Base-by-base conservation (phyloP, 2,888 invertebrate species). In the Lasioglossum malachurum region DNA sequence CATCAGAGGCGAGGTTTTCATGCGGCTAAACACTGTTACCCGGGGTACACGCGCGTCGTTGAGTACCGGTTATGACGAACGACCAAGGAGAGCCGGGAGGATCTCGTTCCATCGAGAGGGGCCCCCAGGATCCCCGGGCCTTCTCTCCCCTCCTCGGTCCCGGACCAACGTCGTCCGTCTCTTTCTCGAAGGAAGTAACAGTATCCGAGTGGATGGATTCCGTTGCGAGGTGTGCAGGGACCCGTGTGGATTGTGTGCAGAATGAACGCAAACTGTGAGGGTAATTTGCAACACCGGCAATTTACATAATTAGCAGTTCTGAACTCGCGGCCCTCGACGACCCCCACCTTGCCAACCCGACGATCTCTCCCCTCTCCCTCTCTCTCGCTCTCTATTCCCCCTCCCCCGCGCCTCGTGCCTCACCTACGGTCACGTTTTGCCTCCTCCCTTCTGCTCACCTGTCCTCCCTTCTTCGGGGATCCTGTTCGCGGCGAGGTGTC, bases 271-370 rank as follows among this genome's bases (percentile, higher is more conserved):
- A 95, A 95, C 95, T 94, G 94, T 93, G 94, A 94, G 95, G 95
- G 95, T 95, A 95, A 95, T 95, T 95, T 95, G 95, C 95, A 95
- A 95, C 95, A 95, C 94, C 93, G 94, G 93, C 94, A 95, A 95
- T 95, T 95, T 95, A 94, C 95, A 95, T 95, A 95, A 95, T 95
- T 95, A 95, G 95, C 94, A 94, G 95, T 95, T 95, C 94, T 94
- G 93, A 94, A 94, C 94, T 93, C 91, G 93, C 91, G 93, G 92
- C 92, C 93, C 89, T 92, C 91, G 89, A 93, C 91, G 85, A 86
- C 88, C 91, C 91, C 92, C 85, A 80, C 89, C 75, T 60, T 44
- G 71, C 64, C 64, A 31, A 31, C 38, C 82, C 82, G 87, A 38
- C 67, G 76, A 75, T 75, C 83, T 38, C 35, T 19, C 23, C 2